Percentiles rank a stretch among this genome's conserved stretches.
These are phyloP conservation scores for Agrotis ipsilon DNA, from an alignment of 2,888 invertebrate genomes.

Conservation along the genomic window DNA sequence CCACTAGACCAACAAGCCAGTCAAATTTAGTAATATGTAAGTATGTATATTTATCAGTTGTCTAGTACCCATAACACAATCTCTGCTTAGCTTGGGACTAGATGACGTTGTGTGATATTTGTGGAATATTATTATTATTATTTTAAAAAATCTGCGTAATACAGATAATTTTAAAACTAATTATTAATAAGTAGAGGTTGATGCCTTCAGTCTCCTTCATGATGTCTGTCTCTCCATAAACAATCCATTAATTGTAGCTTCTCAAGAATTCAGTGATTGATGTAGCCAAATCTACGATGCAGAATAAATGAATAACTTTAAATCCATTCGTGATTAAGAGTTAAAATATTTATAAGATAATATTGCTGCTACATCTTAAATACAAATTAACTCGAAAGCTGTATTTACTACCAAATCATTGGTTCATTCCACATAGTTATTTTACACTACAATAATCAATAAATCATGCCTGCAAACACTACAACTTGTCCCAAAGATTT, in stretches of 20 bases:
- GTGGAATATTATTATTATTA: too few relatives aligned
- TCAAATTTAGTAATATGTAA: too few relatives aligned
- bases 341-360: slow-evolving; percentile 38
- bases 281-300: slow-evolving; percentile 40
- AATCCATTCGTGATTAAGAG: slow-evolving; percentile 33
- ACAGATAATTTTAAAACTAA: background rate
- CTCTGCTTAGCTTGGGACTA: too few relatives aligned
- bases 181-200: slow-evolving; percentile 19
- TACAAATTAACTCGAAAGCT: slow-evolving; percentile 49
- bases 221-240: slow-evolving; percentile 23
- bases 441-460: slow-evolving; percentile 59
- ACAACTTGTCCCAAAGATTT: slow-evolving; percentile 67
- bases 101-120: too few relatives aligned
- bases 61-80: too few relatives aligned
- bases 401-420: slow-evolving; percentile 53
- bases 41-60: too few relatives aligned
- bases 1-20: too few relatives aligned
- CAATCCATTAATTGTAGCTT: slow-evolving; percentile 50
- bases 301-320: slow-evolving; percentile 51
- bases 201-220: slow-evolving; percentile 18
- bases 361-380: slow-evolving; percentile 33
- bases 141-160: background rate
- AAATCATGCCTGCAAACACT: slow-evolving; percentile 61
- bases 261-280: slow-evolving; percentile 54
- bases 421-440: slow-evolving; percentile 50